Percentiles rank a stretch among this genome's conserved stretches.
Conservation (phyloP, 64 coral and sea anemone genomes). For the Exaiptasia diaphana region DNA sequence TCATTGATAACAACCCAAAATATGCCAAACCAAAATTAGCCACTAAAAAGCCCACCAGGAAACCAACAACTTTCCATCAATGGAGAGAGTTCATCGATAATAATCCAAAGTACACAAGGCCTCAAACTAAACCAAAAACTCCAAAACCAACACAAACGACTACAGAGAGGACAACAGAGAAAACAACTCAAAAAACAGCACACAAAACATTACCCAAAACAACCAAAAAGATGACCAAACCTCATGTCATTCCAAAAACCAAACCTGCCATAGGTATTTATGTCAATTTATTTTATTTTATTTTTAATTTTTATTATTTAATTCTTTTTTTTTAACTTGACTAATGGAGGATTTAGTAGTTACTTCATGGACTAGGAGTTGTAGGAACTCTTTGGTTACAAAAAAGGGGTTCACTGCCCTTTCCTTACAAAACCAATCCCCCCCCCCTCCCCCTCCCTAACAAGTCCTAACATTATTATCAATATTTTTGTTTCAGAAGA, state of each 20-base stretch:
- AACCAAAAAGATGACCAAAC: background rate
- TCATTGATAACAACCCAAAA: constrained; percentile 83
- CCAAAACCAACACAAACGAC: background rate
- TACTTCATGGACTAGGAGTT: too few species aligned
- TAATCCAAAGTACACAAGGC: constrained; percentile 59
- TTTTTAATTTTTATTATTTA: background rate
- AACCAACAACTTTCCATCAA: constrained; percentile 49
- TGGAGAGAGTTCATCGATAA: constrained; percentile 81
- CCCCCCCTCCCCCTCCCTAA: too few species aligned
- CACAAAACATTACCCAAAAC: background rate
- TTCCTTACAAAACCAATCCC: too few species aligned
- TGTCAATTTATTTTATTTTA: background rate
- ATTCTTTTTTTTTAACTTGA: too few species aligned
- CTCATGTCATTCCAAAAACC: background rate
- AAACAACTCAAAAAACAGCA: too few species aligned
- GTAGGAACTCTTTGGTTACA: too few species aligned
- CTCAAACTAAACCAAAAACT: background rate
- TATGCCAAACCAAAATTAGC: constrained; percentile 31
- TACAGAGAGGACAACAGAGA: too few species aligned
- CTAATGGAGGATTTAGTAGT: too few species aligned
- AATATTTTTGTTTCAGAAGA: background rate
- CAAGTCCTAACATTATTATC: too few species aligned
- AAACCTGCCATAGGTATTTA: background rate
- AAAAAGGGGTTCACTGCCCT: too few species aligned
- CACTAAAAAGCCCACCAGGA: constrained; percentile 17